Evolutionary conservation across 1,140 invertebrate species (phyloP).

Genomic region (Telenomus remus): DNA sequence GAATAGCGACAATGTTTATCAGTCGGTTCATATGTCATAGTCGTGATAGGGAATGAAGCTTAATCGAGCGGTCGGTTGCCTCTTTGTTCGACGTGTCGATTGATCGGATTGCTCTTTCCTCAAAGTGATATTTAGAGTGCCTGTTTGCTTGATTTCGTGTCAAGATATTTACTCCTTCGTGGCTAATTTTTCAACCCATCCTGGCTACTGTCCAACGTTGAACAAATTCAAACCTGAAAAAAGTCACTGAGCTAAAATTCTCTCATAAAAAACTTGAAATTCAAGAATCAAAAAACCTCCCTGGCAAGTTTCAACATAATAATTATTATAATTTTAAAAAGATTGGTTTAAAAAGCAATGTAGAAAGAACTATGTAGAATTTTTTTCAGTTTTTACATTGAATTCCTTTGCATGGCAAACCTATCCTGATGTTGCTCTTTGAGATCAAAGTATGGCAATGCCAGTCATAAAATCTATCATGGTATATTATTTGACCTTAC

Average conservation of each 20-base stretch:
- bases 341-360: too few species aligned
- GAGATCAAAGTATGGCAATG: conserved; percentile 30
- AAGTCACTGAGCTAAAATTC: too few species aligned
- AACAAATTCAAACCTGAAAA: neutral
- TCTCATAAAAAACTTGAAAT: too few species aligned
- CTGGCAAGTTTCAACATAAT: too few species aligned
- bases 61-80: conserved; percentile 33
- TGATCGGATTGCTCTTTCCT: conserved; percentile 41
- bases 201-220: conserved; percentile 6
- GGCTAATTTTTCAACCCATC: conserved; percentile 5
- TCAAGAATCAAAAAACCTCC: too few species aligned
- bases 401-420: too few species aligned
- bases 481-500: conserved; percentile 37
- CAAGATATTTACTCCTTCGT: conserved; percentile 16
- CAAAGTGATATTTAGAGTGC: conserved; percentile 43
- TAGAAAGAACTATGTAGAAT: too few species aligned
- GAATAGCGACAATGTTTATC: conserved; percentile 34
- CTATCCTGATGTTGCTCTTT: conserved; percentile 1
- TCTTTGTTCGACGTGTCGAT: conserved; percentile 46
- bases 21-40: conserved; percentile 45
- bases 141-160: conserved; percentile 24
- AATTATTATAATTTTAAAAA: too few species aligned
- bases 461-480: conserved; percentile 21
- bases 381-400: too few species aligned
- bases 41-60: conserved; percentile 43